Evolutionary conservation across 1,140 invertebrate genomes (phyloP).

Genomic region (Zaprionus kolodkinae): DNA sequence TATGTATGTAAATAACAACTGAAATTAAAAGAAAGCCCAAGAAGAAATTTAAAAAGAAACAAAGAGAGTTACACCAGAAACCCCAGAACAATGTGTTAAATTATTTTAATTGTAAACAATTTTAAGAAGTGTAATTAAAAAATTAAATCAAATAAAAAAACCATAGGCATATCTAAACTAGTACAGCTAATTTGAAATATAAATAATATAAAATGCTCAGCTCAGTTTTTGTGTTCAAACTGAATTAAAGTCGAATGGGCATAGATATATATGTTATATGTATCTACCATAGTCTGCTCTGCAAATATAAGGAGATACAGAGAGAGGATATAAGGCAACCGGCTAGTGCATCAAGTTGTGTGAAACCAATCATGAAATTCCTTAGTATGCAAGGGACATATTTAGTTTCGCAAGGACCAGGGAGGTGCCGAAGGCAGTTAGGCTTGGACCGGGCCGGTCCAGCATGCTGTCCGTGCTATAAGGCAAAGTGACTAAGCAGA

Average conservation of each 20-base stretch:
- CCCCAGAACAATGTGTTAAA: background rate
- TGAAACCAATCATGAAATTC: conserved; percentile 36
- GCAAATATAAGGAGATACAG: background rate
- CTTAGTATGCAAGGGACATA: conserved; percentile 29
- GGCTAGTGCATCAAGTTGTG: conserved; percentile 30
- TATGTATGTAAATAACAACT: conserved; percentile 10
- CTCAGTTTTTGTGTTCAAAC: background rate
- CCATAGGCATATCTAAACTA: background rate
- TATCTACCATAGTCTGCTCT: background rate
- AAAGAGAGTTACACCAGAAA: conserved; percentile 6
- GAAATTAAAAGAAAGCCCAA: conserved; percentile 34
- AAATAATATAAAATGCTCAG: background rate
- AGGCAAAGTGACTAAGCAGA: conserved; percentile 57
- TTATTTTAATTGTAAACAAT: background rate
- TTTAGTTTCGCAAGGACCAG: conserved; percentile 22
- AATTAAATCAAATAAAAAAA: background rate
- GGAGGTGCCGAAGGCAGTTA: conserved; percentile 1
- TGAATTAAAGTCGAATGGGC: background rate
- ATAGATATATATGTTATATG: background rate
- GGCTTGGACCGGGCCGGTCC: background rate
- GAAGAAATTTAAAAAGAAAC: background rate
- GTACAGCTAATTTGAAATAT: background rate
- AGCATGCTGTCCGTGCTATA: conserved; percentile 13
- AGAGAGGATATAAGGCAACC: background rate
- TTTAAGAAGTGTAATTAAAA: background rate